Evolutionary conservation across 1,140 invertebrate species (phyloP).

Genomic region (Diprion similis): DNA sequence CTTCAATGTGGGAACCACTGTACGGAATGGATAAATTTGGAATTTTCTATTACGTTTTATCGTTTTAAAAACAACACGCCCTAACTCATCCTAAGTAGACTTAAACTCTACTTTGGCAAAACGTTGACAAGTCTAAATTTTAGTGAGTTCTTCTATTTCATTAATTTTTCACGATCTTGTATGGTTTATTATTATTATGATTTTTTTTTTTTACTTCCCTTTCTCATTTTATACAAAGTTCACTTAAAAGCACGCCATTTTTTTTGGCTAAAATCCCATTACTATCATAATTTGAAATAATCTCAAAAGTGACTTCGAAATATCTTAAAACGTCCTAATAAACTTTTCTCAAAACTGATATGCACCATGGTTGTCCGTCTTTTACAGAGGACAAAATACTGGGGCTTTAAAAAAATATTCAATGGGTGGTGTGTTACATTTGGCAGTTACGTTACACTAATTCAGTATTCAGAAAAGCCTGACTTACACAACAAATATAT

Average conservation of each 20-base stretch:
- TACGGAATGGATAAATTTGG: conserved; percentile 31
- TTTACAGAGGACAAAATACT: not conserved
- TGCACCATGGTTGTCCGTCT: not conserved
- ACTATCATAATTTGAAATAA: conserved; percentile 31
- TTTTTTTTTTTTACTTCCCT: conserved; percentile 25
- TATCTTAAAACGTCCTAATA: conserved; percentile 19
- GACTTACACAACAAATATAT: not conserved
- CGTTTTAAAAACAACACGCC: conserved; percentile 42
- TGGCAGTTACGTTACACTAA: not conserved
- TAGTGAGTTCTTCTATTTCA: conserved; percentile 8
- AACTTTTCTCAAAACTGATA: conserved; percentile 29
- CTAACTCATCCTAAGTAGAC: conserved; percentile 43
- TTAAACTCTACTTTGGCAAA: conserved; percentile 46
- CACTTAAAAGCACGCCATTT: conserved; percentile 24
- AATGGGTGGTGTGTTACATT: not conserved
- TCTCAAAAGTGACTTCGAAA: conserved; percentile 40
- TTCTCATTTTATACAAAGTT: conserved; percentile 23
- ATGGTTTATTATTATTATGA: not conserved
- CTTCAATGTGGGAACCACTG: conserved; percentile 30
- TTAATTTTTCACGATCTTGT: not conserved
- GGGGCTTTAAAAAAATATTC: not conserved
- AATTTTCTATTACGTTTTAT: conserved; percentile 49
- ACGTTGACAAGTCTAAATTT: conserved; percentile 42
- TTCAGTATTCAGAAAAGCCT: not conserved
- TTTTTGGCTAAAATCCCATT: conserved; percentile 28